phyloP scores from a whole-genome alignment of 1,140 invertebrate genomes.

The Trichomalopsis sarcophagae region DNA sequence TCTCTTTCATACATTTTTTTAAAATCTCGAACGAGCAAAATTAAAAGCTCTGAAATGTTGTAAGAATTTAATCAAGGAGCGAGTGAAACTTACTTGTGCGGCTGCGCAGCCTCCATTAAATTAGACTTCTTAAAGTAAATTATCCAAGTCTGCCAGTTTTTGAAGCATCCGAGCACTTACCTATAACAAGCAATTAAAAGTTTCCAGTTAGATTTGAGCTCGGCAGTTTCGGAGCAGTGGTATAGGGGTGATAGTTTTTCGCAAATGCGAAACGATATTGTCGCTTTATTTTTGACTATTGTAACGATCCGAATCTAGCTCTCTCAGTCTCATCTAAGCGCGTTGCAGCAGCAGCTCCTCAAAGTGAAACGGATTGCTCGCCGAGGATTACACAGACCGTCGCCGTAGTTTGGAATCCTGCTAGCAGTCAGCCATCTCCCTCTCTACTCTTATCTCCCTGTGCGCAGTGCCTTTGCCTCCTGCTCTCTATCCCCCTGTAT shows the following conservation, averaged over 20 bases:
- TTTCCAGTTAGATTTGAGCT: constrained; percentile 36
- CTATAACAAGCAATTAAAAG: constrained; percentile 56
- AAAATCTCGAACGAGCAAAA: background rate
- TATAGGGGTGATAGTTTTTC: background rate
- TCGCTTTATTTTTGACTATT: no score
- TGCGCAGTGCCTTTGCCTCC: background rate
- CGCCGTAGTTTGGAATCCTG: constrained; percentile 31
- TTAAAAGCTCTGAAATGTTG: constrained; percentile 26
- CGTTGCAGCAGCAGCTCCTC: constrained; percentile 27
- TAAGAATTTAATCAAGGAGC: constrained; percentile 49
- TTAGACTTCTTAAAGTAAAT: constrained; percentile 54
- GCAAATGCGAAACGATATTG: background rate
- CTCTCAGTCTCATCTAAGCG: background rate
- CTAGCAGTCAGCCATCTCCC: background rate
- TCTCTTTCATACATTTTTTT: background rate
- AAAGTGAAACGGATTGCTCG: constrained; percentile 28
- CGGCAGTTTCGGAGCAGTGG: background rate
- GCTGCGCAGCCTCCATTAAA: constrained; percentile 44
- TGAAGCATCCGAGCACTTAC: constrained; percentile 52
- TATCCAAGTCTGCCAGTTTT: constrained; percentile 46
- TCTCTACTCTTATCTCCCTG: constrained; percentile 13
- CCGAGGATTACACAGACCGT: constrained; percentile 54
- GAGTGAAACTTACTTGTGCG: constrained; percentile 49
- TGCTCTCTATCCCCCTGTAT: background rate
- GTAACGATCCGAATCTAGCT: background rate